Conservation (phyloP, 2,113 vertebrate species). For the Rhinichthys klamathensis region DNA sequence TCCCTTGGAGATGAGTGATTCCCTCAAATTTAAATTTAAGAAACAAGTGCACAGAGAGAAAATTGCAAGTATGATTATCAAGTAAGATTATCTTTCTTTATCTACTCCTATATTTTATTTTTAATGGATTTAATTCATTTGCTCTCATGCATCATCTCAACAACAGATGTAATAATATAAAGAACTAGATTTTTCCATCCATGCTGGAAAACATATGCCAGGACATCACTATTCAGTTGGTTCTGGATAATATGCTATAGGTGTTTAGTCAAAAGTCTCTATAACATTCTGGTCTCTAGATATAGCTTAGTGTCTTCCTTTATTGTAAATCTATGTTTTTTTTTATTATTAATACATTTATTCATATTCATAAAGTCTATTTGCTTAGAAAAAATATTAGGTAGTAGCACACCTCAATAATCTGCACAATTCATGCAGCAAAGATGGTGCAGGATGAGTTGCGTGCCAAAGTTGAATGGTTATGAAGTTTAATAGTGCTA, state of each 20-base stretch:
- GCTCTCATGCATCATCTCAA: neutral
- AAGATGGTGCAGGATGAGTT: neutral
- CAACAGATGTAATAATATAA: neutral
- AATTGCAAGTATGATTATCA: conserved; percentile 5
- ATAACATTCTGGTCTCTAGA: neutral
- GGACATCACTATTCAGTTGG: conserved; percentile 5
- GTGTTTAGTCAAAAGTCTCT: neutral
- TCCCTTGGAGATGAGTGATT: conserved; percentile 34
- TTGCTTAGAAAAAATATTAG: neutral
- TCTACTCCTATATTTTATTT: conserved; percentile 26
- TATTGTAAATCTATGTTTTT: neutral
- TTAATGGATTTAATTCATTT: neutral
- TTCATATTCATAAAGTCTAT: neutral
- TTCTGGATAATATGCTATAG: neutral
- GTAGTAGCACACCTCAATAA: neutral
- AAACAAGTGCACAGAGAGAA: neutral
- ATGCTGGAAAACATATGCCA: neutral
- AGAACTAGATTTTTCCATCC: neutral
- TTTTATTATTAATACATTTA: too few species aligned
- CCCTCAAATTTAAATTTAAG: conserved; percentile 26
- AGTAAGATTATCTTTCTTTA: conserved; percentile 28
- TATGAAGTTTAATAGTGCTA: neutral
- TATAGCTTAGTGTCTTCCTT: neutral
- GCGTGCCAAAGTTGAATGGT: neutral
- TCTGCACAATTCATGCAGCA: neutral